phyloP scores from a whole-genome alignment of 2,888 invertebrate species.

The Nephrotoma guestfalica region DNA sequence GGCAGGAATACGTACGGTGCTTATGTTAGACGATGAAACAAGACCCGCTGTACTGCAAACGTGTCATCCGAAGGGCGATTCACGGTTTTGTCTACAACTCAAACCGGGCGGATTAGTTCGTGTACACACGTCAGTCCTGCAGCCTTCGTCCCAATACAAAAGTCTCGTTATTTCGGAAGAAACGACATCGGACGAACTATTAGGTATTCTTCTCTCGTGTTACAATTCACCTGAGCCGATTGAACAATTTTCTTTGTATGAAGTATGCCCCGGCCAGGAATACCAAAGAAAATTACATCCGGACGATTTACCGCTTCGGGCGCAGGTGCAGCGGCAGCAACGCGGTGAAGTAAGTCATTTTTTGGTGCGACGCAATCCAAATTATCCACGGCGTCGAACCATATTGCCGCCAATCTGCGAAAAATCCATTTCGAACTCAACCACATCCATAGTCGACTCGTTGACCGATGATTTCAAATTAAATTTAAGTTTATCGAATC shows the following conservation, averaged over 20 bases:
- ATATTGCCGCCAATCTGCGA: slow-evolving; percentile 21
- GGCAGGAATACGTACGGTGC: slow-evolving; percentile 64
- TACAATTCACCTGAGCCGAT: slow-evolving; percentile 71
- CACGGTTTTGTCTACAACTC: slow-evolving; percentile 77
- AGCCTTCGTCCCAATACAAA: slow-evolving; percentile 87
- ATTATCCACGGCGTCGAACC: slow-evolving; percentile 41
- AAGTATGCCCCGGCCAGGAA: slow-evolving; percentile 67
- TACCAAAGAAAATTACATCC: slow-evolving; percentile 80
- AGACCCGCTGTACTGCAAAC: slow-evolving; percentile 83
- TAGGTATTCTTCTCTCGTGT: slow-evolving; percentile 69
- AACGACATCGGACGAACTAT: slow-evolving; percentile 77
- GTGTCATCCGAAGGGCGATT: slow-evolving; percentile 88
- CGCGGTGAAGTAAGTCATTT: slow-evolving; percentile 59
- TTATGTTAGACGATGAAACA: slow-evolving; percentile 76
- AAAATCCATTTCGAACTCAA: slow-evolving; percentile 8
- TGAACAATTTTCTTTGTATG: slow-evolving; percentile 76
- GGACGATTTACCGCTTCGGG: slow-evolving; percentile 68
- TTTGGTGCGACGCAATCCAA: slow-evolving; percentile 66
- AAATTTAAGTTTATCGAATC: slow-evolving; percentile 3
- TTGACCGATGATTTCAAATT: neutral
- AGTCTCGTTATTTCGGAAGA: slow-evolving; percentile 76
- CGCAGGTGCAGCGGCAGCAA: slow-evolving; percentile 57
- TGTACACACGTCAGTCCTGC: slow-evolving; percentile 81
- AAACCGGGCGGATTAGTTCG: slow-evolving; percentile 82
- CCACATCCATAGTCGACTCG: slow-evolving; percentile 10